Conservation (phyloP, 2,797 vertebrate genomes). For the Lerista edwardsae region DNA sequence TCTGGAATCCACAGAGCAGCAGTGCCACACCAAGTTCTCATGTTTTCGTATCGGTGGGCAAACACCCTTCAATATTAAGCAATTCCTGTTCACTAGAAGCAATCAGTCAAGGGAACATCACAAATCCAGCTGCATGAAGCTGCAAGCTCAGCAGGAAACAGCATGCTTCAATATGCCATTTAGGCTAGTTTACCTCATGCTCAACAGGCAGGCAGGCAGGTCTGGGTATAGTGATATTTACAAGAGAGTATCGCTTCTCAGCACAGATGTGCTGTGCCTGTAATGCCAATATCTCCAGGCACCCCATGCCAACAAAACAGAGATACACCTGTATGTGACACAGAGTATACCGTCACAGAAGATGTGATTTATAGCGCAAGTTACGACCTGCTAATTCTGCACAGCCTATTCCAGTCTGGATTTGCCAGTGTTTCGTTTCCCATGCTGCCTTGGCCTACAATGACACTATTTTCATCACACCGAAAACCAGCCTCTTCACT, state of each 20-base stretch:
- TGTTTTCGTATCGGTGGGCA: background rate
- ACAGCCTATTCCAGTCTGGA: background rate
- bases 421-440: background rate
- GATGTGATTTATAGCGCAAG: too few species aligned
- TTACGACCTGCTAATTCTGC: too few species aligned
- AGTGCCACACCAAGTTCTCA: background rate
- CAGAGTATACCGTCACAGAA: background rate
- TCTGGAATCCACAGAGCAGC: background rate
- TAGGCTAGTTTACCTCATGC: background rate
- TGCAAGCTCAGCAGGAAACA: background rate
- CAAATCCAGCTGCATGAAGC: background rate
- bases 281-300: background rate
- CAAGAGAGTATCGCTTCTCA: background rate
- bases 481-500: background rate
- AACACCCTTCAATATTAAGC: background rate
- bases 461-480: too few species aligned
- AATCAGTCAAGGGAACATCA: background rate
- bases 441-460: background rate
- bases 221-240: background rate
- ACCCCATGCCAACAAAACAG: background rate
- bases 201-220: background rate
- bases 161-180: too few species aligned
- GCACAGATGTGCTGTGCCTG: background rate
- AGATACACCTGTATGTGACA: background rate
- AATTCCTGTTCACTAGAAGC: background rate